Evolutionary conservation across 2,888 invertebrate genomes (phyloP).

Genomic region (Dynastes grantii): DNA sequence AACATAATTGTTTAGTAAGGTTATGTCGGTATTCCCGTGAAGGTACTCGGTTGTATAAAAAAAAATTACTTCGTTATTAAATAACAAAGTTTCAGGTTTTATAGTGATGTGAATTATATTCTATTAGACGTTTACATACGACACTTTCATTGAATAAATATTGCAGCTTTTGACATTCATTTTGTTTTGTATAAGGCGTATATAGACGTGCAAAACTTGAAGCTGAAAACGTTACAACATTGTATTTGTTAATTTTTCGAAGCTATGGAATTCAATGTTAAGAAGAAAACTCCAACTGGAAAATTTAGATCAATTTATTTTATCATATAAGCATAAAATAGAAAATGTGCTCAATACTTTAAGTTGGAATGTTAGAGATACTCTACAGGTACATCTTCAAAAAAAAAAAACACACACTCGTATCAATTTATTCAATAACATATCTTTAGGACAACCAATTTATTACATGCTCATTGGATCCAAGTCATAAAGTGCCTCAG

Average conservation of each 20-base stretch:
- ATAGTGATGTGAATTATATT: not conserved
- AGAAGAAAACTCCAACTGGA: slow-evolving; percentile 67
- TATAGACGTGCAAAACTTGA: not conserved
- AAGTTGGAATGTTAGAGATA: slow-evolving; percentile 65
- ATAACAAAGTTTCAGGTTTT: slow-evolving; percentile 10
- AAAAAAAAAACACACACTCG: not conserved
- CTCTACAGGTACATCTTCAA: slow-evolving; percentile 61
- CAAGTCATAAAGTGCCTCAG: slow-evolving; percentile 70
- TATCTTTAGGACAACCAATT: slow-evolving; percentile 64
- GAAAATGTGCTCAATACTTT: slow-evolving; percentile 64
- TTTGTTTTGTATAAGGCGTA: not conserved
- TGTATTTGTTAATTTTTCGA: not conserved
- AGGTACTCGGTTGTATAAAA: not conserved
- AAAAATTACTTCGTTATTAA: not conserved
- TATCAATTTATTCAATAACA: slow-evolving; percentile 17
- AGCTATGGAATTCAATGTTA: slow-evolving; percentile 68
- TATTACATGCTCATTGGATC: slow-evolving; percentile 70
- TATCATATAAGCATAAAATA: slow-evolving; percentile 66
- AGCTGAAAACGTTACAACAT: not conserved
- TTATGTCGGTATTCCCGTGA: not conserved
- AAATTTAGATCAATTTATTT: slow-evolving; percentile 68
- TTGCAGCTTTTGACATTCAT: slow-evolving; percentile 4
- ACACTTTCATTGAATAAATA: not conserved
- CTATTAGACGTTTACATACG: not conserved
- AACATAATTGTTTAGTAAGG: slow-evolving; percentile 2